These are phyloP conservation scores for Panagrolaimus sp. DNA, from an alignment of 1,140 invertebrate species.

Conservation along the genomic window DNA sequence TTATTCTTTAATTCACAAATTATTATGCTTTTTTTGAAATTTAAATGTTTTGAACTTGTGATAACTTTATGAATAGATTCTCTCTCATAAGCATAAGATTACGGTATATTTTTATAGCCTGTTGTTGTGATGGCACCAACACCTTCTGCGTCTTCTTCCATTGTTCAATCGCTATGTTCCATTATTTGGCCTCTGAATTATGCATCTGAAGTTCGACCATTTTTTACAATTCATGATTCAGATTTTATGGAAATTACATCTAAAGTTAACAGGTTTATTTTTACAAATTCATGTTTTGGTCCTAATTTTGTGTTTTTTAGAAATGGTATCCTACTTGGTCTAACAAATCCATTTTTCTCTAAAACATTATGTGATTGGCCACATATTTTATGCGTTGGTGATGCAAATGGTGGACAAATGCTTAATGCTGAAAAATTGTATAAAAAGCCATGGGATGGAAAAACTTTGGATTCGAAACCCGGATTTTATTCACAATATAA, in stretches of 20 bases:
- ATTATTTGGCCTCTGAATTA: conserved; percentile 85
- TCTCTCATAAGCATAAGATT: no score
- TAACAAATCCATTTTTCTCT: conserved; percentile 98
- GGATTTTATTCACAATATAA: conserved; percentile 85
- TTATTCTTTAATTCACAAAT: background rate
- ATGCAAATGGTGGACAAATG: conserved; percentile 61
- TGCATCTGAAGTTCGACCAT: conserved; percentile 87
- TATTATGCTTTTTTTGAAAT: background rate
- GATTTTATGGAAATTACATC: conserved; percentile 96
- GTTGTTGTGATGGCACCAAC: conserved; percentile 65
- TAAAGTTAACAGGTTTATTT: background rate
- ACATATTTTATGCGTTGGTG: conserved; percentile 83
- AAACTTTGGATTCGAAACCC: conserved; percentile 64
- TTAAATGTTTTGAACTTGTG: background rate
- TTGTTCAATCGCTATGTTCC: conserved; percentile 82
- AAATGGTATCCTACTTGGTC: conserved; percentile 86
- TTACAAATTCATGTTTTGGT: background rate
- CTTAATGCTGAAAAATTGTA: conserved; percentile 43
- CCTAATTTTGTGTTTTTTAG: conserved; percentile 55
- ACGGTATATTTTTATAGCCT: conserved; percentile 65
- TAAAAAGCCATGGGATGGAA: conserved; percentile 59
- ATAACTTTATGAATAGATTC: background rate
- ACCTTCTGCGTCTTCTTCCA: conserved; percentile 80
- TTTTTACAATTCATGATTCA: conserved; percentile 98
- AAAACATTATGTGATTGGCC: conserved; percentile 98